These are phyloP conservation scores for Podilymbus podiceps DNA, from an alignment of 2,113 vertebrate genomes.

Conservation along the genomic window DNA sequence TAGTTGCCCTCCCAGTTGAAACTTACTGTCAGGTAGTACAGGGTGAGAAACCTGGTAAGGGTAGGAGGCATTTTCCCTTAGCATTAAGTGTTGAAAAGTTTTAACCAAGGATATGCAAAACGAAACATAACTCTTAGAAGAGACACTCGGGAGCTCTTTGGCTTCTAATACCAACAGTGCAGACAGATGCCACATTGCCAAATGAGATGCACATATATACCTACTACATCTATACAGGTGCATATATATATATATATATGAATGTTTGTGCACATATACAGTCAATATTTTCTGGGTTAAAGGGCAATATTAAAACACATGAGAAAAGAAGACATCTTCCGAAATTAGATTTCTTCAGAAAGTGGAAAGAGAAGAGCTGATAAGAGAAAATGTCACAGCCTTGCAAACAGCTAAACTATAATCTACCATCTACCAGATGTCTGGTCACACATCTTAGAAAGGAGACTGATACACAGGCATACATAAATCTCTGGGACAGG, in stretches of 20 bases:
- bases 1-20: too few species aligned
- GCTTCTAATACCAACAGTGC: not conserved
- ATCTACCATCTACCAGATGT: not conserved
- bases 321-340: not conserved
- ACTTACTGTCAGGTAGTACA: not conserved
- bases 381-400: not conserved
- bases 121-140: not conserved
- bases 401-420: not conserved
- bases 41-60: not conserved
- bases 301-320: not conserved
- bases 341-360: not conserved
- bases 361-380: not conserved
- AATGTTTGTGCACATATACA: not conserved
- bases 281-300: not conserved
- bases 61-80: not conserved
- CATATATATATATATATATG: too few species aligned
- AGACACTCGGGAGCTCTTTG: not conserved
- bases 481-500: not conserved
- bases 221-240: not conserved
- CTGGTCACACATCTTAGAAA: not conserved
- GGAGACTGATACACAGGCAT: not conserved
- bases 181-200: not conserved
- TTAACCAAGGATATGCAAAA: not conserved
- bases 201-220: not conserved
- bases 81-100: not conserved